Evolutionary conservation across 2,888 invertebrate species (phyloP).

Genomic region (Sylvicola cinctus): DNA sequence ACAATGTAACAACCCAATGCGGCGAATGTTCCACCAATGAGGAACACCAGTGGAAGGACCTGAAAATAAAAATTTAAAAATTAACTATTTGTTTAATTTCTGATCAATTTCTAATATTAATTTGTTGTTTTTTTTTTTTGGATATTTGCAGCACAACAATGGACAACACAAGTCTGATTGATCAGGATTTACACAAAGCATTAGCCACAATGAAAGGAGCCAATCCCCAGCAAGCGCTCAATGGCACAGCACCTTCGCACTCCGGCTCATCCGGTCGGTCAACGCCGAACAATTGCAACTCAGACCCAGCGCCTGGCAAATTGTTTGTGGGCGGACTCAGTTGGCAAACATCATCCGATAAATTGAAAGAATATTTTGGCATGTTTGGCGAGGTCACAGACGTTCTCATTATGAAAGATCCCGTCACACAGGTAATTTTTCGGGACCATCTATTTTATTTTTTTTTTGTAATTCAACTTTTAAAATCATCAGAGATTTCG

Average conservation of each 20-base stretch:
- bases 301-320: conserved; percentile 62
- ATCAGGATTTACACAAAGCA: conserved; percentile 4
- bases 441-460: not conserved
- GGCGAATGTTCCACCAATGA: conserved; percentile 11
- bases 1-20: conserved; percentile 12
- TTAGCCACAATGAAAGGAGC: conserved; percentile 20
- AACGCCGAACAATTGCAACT: conserved; percentile 37
- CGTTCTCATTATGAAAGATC: conserved; percentile 87
- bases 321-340: conserved; percentile 80
- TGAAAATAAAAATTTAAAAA: conserved; percentile 13
- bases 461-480: conserved; percentile 1
- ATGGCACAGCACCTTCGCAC: conserved; percentile 28
- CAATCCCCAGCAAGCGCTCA: conserved; percentile 6
- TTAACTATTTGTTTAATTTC: not conserved
- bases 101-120: conserved; percentile 9
- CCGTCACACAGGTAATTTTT: conserved; percentile 70
- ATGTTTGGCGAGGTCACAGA: conserved; percentile 84
- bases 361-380: conserved; percentile 77
- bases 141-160: conserved; percentile 7
- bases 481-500: no score
- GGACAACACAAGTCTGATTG: conserved; percentile 14
- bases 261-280: conserved; percentile 52
- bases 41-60: conserved; percentile 12
- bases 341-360: conserved; percentile 86
- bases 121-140: not conserved